Evolutionary conservation across 2,797 vertebrate genomes (phyloP), one percentile per base, ranked within the genome.

Genomic region (Acanthis flammea): DNA sequence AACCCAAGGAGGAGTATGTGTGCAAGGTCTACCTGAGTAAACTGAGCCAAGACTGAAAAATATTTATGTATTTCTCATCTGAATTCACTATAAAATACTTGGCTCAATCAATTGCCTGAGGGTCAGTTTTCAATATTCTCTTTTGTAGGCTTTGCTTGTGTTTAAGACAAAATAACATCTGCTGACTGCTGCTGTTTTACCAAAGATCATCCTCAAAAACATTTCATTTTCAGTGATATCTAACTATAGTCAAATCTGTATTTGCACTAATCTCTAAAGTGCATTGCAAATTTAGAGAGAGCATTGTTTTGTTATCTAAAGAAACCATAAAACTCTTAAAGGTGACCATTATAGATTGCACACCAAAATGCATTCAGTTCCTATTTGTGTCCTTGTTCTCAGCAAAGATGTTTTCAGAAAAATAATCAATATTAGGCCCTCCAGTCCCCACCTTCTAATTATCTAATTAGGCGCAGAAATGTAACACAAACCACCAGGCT

Each of bases 401-500:
- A 68, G 68, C 0, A 4, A 83, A 72, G 82, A 76, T 92, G 53
- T 90, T 95, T 97, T 93, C 88, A 96, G 95, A 97, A 95, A 97
- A 96, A 90, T 94, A 97, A 98, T 97, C 96, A 83, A 97, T 97
- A 79, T 44, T 47, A 70, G 24, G 33, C 45, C 23, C 41, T 77
- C 14, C 79, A 85, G 30, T 88, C 42, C 54, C 65, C 70, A 94
- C 70, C 48, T 97, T 79, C 71, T 97, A 97, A 97, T 97, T 97
- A 97, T 83, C 91, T 97, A 97, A 97, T 97, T 98, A 97, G 94
- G 79, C 44, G 81, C 30, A 93, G 87, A 97, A 88, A 71, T 89
- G 53, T 79, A 94, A 80, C 41, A 66, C 81, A 95, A 97, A 91
- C 31, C 68, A 71, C 18, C 10, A 86, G 47, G 23, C 28, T 63